Evolutionary conservation across 1,140 invertebrate genomes (phyloP), one percentile per base, ranked within the genome.

Genomic region (Papilio polytes): DNA sequence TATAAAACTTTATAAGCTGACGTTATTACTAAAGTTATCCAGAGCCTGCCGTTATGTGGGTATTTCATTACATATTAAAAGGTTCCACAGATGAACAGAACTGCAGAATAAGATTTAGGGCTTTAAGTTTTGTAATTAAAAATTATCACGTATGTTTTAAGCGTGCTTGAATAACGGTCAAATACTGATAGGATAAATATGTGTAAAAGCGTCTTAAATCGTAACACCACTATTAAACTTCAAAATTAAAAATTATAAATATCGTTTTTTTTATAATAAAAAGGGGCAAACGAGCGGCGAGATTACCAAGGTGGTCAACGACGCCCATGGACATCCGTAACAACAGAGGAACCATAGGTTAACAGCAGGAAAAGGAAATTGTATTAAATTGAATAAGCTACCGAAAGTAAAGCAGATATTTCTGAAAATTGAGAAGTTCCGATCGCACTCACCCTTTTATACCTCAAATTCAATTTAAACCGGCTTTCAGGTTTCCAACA

Each of bases 1-100:
- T 70, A 70, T 70, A 70, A 70, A 70, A 70, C 63, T 70, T 70
- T 70, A 70, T 70, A 70, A 70, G 63, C 63, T 31, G 26, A 3
- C 63, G 63, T 70, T 70, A 70, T 70, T 70, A 70, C 63, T 31
- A 70, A 70, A 70, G 63, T 70, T 70, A 31, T 36, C 13, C 26
- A 70, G 26, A 70, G 63, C 63, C 63, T 70, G 63, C 26, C 63
- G 63, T 70, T 66, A 36, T 31, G 63, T 66, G 63, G 63, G 10
- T 12, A 66, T 66, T 66, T 66, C 63, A 66, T 66, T 66, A 66
- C 12, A 31, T 66, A 66, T 66, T 66, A 66, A 66, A 66, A 18
- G 22, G 63, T 36, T 66, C 26, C 3, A 66, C 20, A 36, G 63
- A 66, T 66, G 63, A 31, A 66, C 26, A 36, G 6, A 66, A 66